A percentile compares a stretch with the other conserved stretches of the same genome.
Evolutionary conservation across 2,797 vertebrate genomes (phyloP).

Genomic region (Mus spretus): DNA sequence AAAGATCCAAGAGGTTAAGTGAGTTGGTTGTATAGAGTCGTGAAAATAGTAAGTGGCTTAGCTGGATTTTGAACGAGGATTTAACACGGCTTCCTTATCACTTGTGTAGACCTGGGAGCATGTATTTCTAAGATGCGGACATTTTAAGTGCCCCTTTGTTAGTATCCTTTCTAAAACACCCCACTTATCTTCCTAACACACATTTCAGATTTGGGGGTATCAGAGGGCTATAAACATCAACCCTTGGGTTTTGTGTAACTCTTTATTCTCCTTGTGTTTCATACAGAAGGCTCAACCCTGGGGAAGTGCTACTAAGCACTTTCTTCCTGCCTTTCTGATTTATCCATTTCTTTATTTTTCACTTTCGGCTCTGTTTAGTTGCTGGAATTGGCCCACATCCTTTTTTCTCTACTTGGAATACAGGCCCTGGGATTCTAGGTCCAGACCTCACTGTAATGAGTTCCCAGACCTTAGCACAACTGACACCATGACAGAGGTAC

Average conservation of each 20-base stretch:
- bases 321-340: conserved; percentile 43
- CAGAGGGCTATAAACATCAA: background rate
- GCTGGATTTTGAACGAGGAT: background rate
- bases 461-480: background rate
- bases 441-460: background rate
- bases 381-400: background rate
- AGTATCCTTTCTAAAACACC: conserved; percentile 16
- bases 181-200: conserved; percentile 7
- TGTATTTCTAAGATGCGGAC: conserved; percentile 6
- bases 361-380: background rate
- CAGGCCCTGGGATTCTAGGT: background rate
- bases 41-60: background rate
- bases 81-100: background rate
- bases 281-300: background rate
- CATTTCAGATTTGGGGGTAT: background rate
- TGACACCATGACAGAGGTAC: background rate
- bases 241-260: conserved; percentile 33
- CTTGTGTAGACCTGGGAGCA: background rate
- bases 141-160: conserved; percentile 36
- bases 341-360: background rate
- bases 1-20: background rate
- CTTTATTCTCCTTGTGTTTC: conserved; percentile 10
- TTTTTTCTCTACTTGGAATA: background rate
- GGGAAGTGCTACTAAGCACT: background rate
- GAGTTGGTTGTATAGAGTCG: background rate